A percentile compares a stretch with the other conserved stretches of the same genome.
phyloP scores from a whole-genome alignment of 2,113 vertebrate species.

The Siniperca knerii region DNA sequence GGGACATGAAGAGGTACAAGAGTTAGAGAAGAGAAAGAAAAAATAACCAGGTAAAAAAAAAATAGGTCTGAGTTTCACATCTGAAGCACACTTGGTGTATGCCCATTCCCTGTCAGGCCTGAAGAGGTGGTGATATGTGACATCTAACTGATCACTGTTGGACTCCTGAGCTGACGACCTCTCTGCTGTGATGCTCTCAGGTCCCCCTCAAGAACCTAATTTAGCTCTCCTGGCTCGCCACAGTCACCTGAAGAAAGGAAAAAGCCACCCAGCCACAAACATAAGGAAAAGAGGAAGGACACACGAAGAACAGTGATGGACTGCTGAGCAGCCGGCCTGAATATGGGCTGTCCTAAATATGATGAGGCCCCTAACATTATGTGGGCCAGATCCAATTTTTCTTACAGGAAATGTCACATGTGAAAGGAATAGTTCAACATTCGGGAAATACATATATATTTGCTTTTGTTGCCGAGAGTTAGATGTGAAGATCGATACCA shows the following conservation, averaged over 20 bases:
- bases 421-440: background rate
- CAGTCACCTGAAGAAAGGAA: slow-evolving; percentile 38
- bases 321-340: slow-evolving; percentile 55
- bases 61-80: slow-evolving; percentile 27
- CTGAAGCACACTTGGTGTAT: slow-evolving; percentile 25
- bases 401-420: slow-evolving; percentile 10
- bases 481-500: background rate
- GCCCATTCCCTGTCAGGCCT: slow-evolving; percentile 25
- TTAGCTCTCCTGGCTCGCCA: slow-evolving; percentile 31
- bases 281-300: slow-evolving; percentile 49
- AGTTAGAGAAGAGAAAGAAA: background rate
- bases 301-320: slow-evolving; percentile 49
- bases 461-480: background rate
- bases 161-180: slow-evolving; percentile 52
- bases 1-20: background rate
- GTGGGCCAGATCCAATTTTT: slow-evolving; percentile 37
- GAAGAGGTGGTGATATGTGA: slow-evolving; percentile 47
- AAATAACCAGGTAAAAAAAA: slow-evolving; percentile 12
- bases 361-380: slow-evolving; percentile 44
- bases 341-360: slow-evolving; percentile 63
- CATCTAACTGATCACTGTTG: slow-evolving; percentile 50
- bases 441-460: background rate
- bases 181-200: slow-evolving; percentile 41
- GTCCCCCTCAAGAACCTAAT: slow-evolving; percentile 47
- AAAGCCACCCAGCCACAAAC: slow-evolving; percentile 28